A percentile compares a stretch with the other conserved stretches of the same genome.
phyloP scores from a whole-genome alignment of 2,888 invertebrate species.

The Apoderus coryli region DNA sequence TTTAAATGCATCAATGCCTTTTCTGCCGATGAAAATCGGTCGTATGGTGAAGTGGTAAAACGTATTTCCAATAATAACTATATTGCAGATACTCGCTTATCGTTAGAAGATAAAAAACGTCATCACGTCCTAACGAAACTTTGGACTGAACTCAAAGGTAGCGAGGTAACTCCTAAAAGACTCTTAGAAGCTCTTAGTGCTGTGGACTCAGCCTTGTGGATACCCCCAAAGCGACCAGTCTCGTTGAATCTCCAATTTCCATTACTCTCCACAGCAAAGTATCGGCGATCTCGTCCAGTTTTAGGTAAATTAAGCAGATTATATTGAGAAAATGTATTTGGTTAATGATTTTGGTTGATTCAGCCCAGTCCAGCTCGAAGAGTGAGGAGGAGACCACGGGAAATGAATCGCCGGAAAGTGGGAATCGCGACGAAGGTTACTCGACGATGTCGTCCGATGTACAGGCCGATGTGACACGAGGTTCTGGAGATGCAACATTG shows the following conservation, averaged over 20 bases:
- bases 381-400: slow-evolving; percentile 50
- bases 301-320: slow-evolving; percentile 26
- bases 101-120: slow-evolving; percentile 46
- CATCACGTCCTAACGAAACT: slow-evolving; percentile 48
- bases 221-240: slow-evolving; percentile 50
- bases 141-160: slow-evolving; percentile 49
- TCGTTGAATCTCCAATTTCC: slow-evolving; percentile 56
- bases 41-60: no score
- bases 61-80: no score
- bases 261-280: slow-evolving; percentile 36
- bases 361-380: slow-evolving; percentile 33
- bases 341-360: slow-evolving; percentile 12
- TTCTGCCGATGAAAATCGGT: no score
- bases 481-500: slow-evolving; percentile 36
- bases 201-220: slow-evolving; percentile 53
- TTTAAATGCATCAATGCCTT: no score
- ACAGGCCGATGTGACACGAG: slow-evolving; percentile 50
- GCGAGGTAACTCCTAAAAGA: slow-evolving; percentile 47
- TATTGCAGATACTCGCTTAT: slow-evolving; percentile 38
- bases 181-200: slow-evolving; percentile 46
- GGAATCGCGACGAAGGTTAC: slow-evolving; percentile 68
- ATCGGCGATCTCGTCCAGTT: slow-evolving; percentile 32
- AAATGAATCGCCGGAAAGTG: slow-evolving; percentile 61
- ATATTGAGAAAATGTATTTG: not conserved
- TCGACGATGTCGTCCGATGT: slow-evolving; percentile 76